Evolutionary conservation across 2,888 invertebrate genomes (phyloP).

Genomic region (Drosophila prostipennis): DNA sequence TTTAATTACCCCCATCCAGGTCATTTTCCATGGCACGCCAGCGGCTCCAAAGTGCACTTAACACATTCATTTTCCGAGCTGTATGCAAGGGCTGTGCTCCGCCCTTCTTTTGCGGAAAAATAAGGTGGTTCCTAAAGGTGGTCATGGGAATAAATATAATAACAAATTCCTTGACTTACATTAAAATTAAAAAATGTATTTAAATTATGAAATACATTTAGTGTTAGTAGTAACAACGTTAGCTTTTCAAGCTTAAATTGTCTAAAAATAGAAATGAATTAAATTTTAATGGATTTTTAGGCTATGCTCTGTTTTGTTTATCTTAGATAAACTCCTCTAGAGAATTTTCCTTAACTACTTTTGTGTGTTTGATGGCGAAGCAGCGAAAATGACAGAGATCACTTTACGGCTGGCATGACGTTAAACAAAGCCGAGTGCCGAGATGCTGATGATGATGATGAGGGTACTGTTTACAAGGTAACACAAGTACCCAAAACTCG

Average conservation of each 20-base stretch:
- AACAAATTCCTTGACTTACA: background rate
- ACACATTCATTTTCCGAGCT: conserved; percentile 26
- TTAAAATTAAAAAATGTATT: background rate
- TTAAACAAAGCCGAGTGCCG: conserved; percentile 62
- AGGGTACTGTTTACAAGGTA: conserved; percentile 62
- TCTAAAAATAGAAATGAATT: background rate
- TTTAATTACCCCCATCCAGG: conserved; percentile 54
- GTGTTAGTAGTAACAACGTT: too few species aligned
- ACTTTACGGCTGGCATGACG: conserved; percentile 64
- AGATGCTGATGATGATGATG: conserved; percentile 56
- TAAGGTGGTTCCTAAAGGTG: background rate
- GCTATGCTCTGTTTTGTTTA: background rate
- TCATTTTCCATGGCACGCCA: conserved; percentile 8
- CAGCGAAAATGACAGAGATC: conserved; percentile 60
- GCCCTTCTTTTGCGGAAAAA: background rate
- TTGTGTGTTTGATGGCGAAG: conserved; percentile 19
- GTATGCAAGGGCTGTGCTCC: background rate
- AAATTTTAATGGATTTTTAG: conserved; percentile 6
- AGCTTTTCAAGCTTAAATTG: too few species aligned
- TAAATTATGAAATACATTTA: too few species aligned
- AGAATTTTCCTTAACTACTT: conserved; percentile 12
- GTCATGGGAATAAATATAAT: background rate
- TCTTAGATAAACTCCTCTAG: conserved; percentile 1
- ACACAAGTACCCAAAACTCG: conserved; percentile 46
- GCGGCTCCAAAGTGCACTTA: conserved; percentile 34